Base-by-base conservation (phyloP, 1,140 invertebrate genomes). In the Samia ricini region DNA sequence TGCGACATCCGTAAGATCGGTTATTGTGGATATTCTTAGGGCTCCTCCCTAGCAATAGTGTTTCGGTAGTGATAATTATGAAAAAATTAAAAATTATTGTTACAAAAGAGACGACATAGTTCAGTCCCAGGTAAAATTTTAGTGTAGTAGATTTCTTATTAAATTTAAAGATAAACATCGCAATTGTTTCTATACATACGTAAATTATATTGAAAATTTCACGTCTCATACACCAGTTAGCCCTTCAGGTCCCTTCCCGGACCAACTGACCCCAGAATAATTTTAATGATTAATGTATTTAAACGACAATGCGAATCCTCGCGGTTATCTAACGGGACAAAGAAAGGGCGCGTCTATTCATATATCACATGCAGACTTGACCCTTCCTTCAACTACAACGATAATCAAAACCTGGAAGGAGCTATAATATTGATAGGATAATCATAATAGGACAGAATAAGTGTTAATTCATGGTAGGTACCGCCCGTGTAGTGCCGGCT, bases 331-430 rank as follows among this genome's bases (percentile, higher is more conserved):
- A 68, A 58, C 66, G 54, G 50, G 70, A 71, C 75, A 77, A 77
- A 75, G 75, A 74, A 77, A 74, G 70, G 75, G 71, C 71, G 52
- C 57, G 7, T 68, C 71, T 71, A 77, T 77, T 75, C 75, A 77
- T 73, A 77, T 64, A 69, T 77, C 75, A 75, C 63, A 63, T 69
- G 68, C 75, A 77, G 75, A 61, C 68, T 73, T 77, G 75, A 77
- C 75, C 75, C 75, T 77, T 74, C 66, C 75, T 73, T 68, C 61
- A 66, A 58, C 69, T 56, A 8, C 5, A 12, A 7, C 4, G 0
- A 23, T 52, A 19, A 12, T 3, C 19, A 19, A 21, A 52, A 52
- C 21, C 20, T 22, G 51, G 51, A 21, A 51, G 18, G 2, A 10
- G 3, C 19, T 4, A 2, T 8, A 52, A 15, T 23, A n/a, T n/a